Percentiles rank a stretch among this genome's conserved stretches.
Evolutionary conservation across 2,797 vertebrate species (phyloP).

Genomic region (Cheirogaleus major): DNA sequence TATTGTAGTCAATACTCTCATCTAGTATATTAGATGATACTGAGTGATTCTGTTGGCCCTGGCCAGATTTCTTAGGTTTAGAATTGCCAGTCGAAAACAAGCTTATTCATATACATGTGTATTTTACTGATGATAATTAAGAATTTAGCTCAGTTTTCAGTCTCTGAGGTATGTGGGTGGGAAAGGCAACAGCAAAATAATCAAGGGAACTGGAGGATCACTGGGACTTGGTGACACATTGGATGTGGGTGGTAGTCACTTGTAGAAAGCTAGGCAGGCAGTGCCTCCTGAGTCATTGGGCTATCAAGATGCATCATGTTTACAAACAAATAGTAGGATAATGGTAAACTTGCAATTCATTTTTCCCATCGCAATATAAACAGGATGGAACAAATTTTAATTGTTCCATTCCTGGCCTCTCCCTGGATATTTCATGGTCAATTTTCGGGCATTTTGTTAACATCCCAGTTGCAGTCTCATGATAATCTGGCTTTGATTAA

Average conservation of each 20-base stretch:
- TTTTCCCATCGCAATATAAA: slow-evolving; percentile 26
- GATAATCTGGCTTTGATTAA: background rate
- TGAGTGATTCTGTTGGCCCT: background rate
- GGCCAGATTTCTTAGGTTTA: background rate
- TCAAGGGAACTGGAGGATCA: slow-evolving; percentile 34
- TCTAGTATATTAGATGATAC: background rate
- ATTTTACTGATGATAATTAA: slow-evolving; percentile 56
- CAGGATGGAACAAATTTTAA: slow-evolving; percentile 35
- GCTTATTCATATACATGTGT: background rate
- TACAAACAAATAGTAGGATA: slow-evolving; percentile 62
- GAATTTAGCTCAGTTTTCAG: slow-evolving; percentile 27
- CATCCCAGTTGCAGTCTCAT: background rate
- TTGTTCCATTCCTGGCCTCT: background rate
- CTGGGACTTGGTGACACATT: slow-evolving; percentile 51
- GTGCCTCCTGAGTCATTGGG: slow-evolving; percentile 35
- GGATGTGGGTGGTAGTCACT: slow-evolving; percentile 53
- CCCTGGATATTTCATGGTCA: background rate
- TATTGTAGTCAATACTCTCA: background rate
- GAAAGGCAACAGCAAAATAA: slow-evolving; percentile 43
- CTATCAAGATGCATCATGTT: slow-evolving; percentile 57
- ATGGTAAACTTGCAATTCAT: slow-evolving; percentile 26
- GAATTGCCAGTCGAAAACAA: slow-evolving; percentile 21
- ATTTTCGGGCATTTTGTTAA: slow-evolving; percentile 24
- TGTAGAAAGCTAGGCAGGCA: slow-evolving; percentile 42
- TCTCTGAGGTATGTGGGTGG: background rate